Evolutionary conservation across 2,113 vertebrate genomes (phyloP).

Genomic region (Toxotes chatareus): DNA sequence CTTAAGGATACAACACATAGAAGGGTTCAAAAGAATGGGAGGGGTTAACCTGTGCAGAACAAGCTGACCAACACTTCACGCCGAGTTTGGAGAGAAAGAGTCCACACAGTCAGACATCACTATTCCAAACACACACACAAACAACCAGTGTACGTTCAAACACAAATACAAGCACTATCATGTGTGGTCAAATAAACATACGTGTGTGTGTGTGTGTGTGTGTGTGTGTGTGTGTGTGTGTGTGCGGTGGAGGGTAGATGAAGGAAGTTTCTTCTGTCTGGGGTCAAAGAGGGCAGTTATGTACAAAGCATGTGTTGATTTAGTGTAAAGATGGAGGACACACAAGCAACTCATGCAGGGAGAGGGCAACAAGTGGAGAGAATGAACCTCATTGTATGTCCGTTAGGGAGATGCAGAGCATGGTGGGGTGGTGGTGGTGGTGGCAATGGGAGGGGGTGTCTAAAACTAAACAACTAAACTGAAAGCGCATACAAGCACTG

Average conservation of each 20-base stretch:
- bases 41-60: conserved; percentile 61
- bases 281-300: conserved; percentile 70
- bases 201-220: conserved; percentile 1
- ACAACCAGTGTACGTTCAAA: conserved; percentile 16
- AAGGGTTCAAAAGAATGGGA: conserved; percentile 37
- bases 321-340: conserved; percentile 76
- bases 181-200: conserved; percentile 49
- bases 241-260: conserved; percentile 23
- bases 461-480: conserved; percentile 59
- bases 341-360: conserved; percentile 69
- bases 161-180: conserved; percentile 26
- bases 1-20: background rate
- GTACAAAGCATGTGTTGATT: conserved; percentile 78
- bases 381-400: conserved; percentile 78
- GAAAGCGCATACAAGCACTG: conserved; percentile 59
- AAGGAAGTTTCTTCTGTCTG: conserved; percentile 50
- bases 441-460: conserved; percentile 8
- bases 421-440: conserved; percentile 31
- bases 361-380: conserved; percentile 75
- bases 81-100: conserved; percentile 62
- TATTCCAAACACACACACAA: conserved; percentile 29
- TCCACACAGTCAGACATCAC: conserved; percentile 8
- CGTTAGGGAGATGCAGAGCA: conserved; percentile 51
- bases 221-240: background rate
- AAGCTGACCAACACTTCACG: conserved; percentile 63